phyloP scores from a whole-genome alignment of 2,888 invertebrate species.

The Halictus ligatus region DNA sequence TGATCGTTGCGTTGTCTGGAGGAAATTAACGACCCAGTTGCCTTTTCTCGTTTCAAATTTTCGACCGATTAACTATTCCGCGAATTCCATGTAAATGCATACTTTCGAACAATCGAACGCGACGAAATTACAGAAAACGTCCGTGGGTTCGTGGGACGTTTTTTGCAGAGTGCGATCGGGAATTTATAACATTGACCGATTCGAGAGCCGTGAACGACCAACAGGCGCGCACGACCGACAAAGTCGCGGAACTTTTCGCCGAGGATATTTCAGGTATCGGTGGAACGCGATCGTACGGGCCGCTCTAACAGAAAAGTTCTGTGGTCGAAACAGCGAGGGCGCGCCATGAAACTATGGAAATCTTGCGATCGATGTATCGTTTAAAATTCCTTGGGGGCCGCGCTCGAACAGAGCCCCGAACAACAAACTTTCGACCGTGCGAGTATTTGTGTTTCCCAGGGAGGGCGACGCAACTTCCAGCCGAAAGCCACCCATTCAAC shows the following conservation, averaged over 20 bases:
- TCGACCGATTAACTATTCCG: background rate
- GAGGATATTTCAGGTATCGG: background rate
- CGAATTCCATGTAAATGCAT: background rate
- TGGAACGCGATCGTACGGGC: background rate
- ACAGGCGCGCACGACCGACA: background rate
- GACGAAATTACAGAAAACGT: background rate
- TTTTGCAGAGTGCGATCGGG: background rate
- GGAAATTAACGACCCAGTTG: background rate
- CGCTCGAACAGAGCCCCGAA: background rate
- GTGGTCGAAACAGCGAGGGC: background rate
- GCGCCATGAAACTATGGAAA: conserved; percentile 3
- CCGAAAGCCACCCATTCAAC: conserved; percentile 5
- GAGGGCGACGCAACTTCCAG: conserved; percentile 9
- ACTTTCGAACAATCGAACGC: background rate
- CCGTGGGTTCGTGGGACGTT: background rate
- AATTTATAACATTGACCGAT: background rate
- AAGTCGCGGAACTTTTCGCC: background rate
- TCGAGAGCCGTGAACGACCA: background rate
- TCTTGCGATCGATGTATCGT: background rate
- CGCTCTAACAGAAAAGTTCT: background rate
- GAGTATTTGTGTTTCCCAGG: conserved; percentile 10
- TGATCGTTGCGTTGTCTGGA: background rate
- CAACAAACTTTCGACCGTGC: conserved; percentile 5
- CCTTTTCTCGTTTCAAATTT: background rate
- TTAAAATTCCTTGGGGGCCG: conserved; percentile 6